Percentiles rank a stretch among this genome's conserved stretches.
Evolutionary conservation across 2,113 vertebrate genomes (phyloP).

Genomic region (Hippocampus comes): DNA sequence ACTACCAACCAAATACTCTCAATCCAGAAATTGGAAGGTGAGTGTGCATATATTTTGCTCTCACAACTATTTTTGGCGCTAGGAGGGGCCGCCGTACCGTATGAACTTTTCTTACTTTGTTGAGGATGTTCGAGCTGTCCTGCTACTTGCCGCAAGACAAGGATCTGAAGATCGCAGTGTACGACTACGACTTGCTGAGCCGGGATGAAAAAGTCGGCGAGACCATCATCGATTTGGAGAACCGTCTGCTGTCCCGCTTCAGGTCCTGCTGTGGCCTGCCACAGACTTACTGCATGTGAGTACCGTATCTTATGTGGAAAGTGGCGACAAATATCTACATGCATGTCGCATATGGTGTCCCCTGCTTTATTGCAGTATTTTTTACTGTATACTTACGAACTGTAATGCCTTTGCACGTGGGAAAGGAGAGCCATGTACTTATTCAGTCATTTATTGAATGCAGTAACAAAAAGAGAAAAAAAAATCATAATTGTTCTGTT

Average conservation of each 20-base stretch:
- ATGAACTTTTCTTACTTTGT: conserved; percentile 2
- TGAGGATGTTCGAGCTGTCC: conserved; percentile 91
- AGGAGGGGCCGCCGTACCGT: not conserved
- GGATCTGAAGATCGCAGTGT: conserved; percentile 93
- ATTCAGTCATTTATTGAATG: no score
- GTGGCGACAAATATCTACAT: no score
- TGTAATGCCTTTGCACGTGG: no score
- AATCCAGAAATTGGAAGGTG: conserved; percentile 95
- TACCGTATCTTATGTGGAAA: conserved; percentile 17
- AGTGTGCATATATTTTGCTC: not conserved
- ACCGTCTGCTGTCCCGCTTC: conserved; percentile 90
- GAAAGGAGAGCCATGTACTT: no score
- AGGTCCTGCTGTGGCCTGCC: conserved; percentile 87
- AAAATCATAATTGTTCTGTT: no score
- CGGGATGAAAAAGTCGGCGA: conserved; percentile 97
- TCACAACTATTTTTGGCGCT: not conserved
- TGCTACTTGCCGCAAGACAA: conserved; percentile 98
- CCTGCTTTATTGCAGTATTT: no score
- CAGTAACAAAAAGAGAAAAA: no score
- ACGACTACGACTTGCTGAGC: conserved; percentile 88
- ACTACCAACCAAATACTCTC: conserved; percentile 87
- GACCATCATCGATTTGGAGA: conserved; percentile 93
- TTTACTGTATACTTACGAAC: no score
- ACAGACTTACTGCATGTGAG: conserved; percentile 92
- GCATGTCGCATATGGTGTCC: no score